Evolutionary conservation across 2,797 vertebrate genomes (phyloP), one percentile per base, ranked within the genome.

Genomic region (Anomalospiza imberbis): DNA sequence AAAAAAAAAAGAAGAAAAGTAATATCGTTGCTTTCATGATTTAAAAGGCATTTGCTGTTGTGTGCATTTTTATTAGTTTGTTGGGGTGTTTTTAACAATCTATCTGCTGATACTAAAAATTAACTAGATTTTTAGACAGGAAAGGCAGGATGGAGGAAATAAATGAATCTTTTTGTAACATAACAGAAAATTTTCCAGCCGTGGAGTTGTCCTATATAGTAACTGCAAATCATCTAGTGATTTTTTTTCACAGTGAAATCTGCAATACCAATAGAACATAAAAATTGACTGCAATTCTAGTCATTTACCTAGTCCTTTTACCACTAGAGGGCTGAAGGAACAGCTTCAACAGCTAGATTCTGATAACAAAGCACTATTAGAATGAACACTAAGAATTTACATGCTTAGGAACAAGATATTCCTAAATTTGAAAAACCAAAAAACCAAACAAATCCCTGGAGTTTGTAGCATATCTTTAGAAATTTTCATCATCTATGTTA

Each of bases 301-400:
- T 42, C 13, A 15, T 13, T 65, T 54, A 5, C 12, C 21, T 5
- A 10, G 36, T 15, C 17, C 31, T 62, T 58, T 76, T 44, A 29
- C 85, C 93, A 81, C 85, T 22, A 84, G 94, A 81, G 55, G 89
- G 94, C 85, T 53, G 54, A 38, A 75, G n/a, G 40, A 78, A 10
- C 17, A 51, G 13, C 36, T 57, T 53, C n/a, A 18, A 18, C 20
- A 6, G 38, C 7, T 14, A 32, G 31, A 16, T 34, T n/a, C 10
- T 29, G 10, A 61, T 40, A 55, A 28, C 44, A 5, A 47, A 45
- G 26, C 18, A 17, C 5, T 45, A 3, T 25, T 29, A 14, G 28
- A 32, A 21, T 55, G n/a, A 53, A 38, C 13, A 24, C 22, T 3
- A 10, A 10, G 19, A 34, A 31, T 47, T 42, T 24, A 6, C 28